phyloP scores from a whole-genome alignment of 53 echinoderm and acorn worm genomes.

The Zoroaster sp. region DNA sequence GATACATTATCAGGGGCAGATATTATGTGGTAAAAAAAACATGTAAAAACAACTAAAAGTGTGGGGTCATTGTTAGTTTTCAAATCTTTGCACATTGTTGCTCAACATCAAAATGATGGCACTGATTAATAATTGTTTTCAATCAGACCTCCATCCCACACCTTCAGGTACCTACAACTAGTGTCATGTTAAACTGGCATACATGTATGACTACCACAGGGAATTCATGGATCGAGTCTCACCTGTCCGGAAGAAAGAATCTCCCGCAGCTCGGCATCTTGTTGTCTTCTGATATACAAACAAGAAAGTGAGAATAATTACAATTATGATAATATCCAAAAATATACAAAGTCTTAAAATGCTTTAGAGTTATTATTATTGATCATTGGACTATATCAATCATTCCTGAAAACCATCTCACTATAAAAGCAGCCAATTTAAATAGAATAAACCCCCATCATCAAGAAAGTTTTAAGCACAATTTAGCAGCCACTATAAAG shows the following conservation, averaged over 20 bases:
- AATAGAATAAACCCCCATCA: background rate
- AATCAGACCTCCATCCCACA: no score
- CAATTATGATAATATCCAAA: background rate
- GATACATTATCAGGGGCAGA: no score
- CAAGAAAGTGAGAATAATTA: background rate
- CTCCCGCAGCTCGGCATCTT: slow-evolving; percentile 93
- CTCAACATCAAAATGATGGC: no score
- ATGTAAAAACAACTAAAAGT: no score
- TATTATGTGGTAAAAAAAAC: no score
- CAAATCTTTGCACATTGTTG: no score
- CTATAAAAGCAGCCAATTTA: background rate
- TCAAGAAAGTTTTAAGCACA: background rate
- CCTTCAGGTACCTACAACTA: no score
- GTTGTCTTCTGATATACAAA: slow-evolving; percentile 61
- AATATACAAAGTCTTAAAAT: background rate
- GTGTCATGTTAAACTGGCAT: no score
- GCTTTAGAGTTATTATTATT: background rate
- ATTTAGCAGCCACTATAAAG: background rate
- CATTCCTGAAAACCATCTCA: background rate
- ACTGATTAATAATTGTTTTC: no score
- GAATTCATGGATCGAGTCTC: no score
- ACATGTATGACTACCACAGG: no score
- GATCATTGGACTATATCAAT: background rate
- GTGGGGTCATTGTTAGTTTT: no score
- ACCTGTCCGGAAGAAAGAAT: slow-evolving; percentile 89